Conservation (phyloP, 2,113 vertebrate species). For the Poeciliopsis occidentalis region DNA sequence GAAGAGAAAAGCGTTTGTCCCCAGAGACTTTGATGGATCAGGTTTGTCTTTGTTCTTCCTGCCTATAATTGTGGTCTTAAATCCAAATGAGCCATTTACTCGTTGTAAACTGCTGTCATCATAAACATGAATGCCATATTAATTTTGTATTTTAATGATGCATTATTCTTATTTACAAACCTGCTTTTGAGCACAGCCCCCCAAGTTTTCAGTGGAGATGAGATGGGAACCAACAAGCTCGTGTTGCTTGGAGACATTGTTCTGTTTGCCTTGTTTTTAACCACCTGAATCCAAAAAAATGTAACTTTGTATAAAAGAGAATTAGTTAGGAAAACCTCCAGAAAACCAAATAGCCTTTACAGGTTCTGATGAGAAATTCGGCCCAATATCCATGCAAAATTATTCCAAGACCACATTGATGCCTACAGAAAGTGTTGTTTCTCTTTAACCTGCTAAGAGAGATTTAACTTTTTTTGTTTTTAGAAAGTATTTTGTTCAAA, state of each 20-base stretch:
- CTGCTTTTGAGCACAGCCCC: neutral
- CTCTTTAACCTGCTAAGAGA: neutral
- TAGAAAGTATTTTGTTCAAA: too few relatives aligned
- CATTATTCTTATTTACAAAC: neutral
- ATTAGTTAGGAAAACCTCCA: neutral
- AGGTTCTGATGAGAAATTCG: neutral
- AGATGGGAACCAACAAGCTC: neutral
- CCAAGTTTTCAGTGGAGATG: neutral
- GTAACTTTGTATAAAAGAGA: too few relatives aligned
- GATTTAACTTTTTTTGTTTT: neutral
- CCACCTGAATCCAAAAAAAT: too few relatives aligned
- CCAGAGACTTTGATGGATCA: slow-evolving; percentile 93
- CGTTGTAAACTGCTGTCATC: neutral
- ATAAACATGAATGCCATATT: neutral
- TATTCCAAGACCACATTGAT: neutral
- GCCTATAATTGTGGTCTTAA: neutral
- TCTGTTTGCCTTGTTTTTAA: too few relatives aligned
- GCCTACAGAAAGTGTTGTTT: neutral
- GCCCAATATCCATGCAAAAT: neutral
- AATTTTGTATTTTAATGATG: too few relatives aligned
- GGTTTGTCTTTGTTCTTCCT: slow-evolving; percentile 72
- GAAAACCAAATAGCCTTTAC: neutral
- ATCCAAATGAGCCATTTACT: too few relatives aligned
- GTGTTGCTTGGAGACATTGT: too few relatives aligned
- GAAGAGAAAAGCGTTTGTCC: slow-evolving; percentile 98